Evolutionary conservation across 92 coral and sea anemone genomes (phyloP).

Genomic region (Siderastrea radians): DNA sequence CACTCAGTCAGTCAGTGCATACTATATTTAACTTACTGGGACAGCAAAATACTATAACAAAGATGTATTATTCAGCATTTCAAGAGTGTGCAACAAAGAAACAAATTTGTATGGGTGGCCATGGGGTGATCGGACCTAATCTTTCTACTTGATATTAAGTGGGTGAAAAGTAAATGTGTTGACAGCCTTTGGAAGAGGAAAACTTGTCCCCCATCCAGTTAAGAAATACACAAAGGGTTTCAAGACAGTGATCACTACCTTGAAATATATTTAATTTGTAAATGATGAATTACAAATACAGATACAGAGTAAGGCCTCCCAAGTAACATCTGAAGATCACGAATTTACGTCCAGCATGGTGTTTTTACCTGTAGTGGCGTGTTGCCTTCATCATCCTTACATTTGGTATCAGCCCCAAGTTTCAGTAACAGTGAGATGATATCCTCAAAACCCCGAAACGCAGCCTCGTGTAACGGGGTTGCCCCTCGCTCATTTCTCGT

Average conservation of each 20-base stretch:
- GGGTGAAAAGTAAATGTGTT: background rate
- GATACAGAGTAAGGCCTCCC: background rate
- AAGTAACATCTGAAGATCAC: background rate
- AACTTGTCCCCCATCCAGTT: background rate
- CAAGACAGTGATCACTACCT: no score
- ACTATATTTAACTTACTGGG: no score
- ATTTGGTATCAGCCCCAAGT: slow-evolving; percentile 89
- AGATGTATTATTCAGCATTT: no score
- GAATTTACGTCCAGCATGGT: background rate
- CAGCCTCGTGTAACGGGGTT: slow-evolving; percentile 89
- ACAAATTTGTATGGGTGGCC: no score
- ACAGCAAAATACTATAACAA: no score
- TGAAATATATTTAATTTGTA: no score
- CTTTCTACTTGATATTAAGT: no score
- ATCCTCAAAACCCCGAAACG: slow-evolving; percentile 78
- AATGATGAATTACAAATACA: background rate
- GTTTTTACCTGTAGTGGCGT: slow-evolving; percentile 90
- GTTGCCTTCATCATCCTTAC: slow-evolving; percentile 86
- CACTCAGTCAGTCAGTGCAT: no score
- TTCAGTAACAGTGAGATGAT: slow-evolving; percentile 79
- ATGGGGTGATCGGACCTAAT: no score
- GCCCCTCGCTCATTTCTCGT: slow-evolving; percentile 90
- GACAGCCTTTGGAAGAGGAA: background rate
- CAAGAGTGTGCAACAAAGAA: no score
- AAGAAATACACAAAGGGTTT: background rate